Conservation (phyloP, 2,113 vertebrate species). For the Oncorhynchus nerka region DNA sequence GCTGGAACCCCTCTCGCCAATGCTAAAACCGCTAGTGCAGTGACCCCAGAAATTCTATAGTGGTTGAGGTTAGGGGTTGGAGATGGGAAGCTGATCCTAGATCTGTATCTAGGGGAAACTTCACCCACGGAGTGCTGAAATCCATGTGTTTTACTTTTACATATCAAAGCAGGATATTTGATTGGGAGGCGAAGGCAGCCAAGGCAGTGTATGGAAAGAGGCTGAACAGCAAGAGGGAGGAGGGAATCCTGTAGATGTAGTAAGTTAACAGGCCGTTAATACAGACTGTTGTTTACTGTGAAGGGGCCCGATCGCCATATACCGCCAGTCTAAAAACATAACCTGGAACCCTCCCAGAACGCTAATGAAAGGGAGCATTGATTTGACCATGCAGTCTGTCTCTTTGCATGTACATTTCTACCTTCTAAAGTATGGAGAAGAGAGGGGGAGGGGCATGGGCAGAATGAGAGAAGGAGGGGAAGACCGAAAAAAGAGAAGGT, state of each 20-base stretch:
- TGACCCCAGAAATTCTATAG: too few species aligned
- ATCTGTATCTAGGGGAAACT: too few species aligned
- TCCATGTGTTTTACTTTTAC: conserved; percentile 41
- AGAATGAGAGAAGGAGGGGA: neutral
- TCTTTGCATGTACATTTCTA: neutral
- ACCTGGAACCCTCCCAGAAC: too few species aligned
- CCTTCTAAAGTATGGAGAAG: neutral
- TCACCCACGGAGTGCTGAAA: conserved; percentile 12
- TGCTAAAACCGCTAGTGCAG: too few species aligned
- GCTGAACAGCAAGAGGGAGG: neutral
- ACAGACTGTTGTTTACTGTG: conserved; percentile 10
- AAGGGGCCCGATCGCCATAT: conserved; percentile 12
- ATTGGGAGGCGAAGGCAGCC: conserved; percentile 23
- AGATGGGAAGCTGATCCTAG: too few species aligned
- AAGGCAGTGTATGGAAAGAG: conserved; percentile 19
- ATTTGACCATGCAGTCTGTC: neutral
- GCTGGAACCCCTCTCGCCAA: too few species aligned
- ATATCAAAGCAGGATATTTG: conserved; percentile 45
- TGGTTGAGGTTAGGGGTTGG: too few species aligned
- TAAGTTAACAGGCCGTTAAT: conserved; percentile 14
- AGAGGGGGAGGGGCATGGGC: neutral
- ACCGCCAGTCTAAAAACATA: neutral
- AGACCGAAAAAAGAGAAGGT: neutral
- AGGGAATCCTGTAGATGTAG: neutral
- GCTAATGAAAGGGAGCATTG: neutral